phyloP scores from a whole-genome alignment of 2,888 invertebrate species.

The Heteromurus nitidus region DNA sequence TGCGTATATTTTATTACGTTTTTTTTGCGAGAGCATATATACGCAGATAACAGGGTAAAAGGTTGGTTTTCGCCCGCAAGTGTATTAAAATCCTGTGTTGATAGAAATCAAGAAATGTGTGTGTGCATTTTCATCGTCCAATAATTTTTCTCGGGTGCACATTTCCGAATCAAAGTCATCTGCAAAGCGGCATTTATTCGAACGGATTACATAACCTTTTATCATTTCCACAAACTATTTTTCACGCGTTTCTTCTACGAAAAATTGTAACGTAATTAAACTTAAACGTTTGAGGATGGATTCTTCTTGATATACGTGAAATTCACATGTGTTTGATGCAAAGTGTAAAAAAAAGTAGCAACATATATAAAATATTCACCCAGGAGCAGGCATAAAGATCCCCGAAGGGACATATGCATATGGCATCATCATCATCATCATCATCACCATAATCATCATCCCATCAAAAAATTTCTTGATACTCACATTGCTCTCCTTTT shows the following conservation, averaged over 20 bases:
- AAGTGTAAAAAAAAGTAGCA: slow-evolving; percentile 57
- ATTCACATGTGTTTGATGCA: not conserved
- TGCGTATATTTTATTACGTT: too few relatives aligned
- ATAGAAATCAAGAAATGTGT: too few relatives aligned
- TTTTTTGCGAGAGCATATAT: too few relatives aligned
- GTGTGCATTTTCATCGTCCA: too few relatives aligned
- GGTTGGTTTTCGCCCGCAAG: too few relatives aligned
- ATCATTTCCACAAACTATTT: not conserved
- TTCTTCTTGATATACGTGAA: slow-evolving; percentile 5
- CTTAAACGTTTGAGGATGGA: too few relatives aligned
- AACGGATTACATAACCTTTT: slow-evolving; percentile 32
- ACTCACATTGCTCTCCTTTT: too few relatives aligned
- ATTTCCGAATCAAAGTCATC: slow-evolving; percentile 62
- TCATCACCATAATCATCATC: slow-evolving; percentile 6
- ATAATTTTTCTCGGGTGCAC: too few relatives aligned
- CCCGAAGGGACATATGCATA: slow-evolving; percentile 66
- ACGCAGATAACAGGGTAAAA: too few relatives aligned
- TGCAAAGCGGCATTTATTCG: slow-evolving; percentile 55
- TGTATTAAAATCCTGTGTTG: too few relatives aligned
- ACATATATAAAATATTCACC: slow-evolving; percentile 4
- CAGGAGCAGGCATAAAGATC: slow-evolving; percentile 60
- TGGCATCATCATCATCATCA: slow-evolving; percentile 35
- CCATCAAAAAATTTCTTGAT: not conserved
- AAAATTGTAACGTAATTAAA: too few relatives aligned
- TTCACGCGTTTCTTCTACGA: too few relatives aligned